Evolutionary conservation across 2,888 invertebrate genomes (phyloP).

Genomic region (Linyphia triangularis): DNA sequence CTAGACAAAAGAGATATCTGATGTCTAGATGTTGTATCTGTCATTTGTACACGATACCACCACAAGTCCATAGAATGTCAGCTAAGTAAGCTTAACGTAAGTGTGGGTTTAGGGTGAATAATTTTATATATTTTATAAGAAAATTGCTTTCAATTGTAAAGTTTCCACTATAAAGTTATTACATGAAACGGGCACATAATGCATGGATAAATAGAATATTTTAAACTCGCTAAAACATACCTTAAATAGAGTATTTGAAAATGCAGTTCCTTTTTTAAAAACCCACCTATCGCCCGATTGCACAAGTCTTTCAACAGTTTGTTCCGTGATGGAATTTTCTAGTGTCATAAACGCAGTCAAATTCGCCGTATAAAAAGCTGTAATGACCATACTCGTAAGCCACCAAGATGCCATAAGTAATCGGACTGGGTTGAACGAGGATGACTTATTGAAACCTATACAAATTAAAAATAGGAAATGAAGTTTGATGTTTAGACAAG

Average conservation of each 20-base stretch:
- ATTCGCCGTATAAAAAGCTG: slow-evolving; percentile 49
- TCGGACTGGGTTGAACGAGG: slow-evolving; percentile 8
- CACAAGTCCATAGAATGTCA: too few species aligned
- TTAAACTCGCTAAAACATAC: neutral
- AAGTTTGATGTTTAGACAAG: too few species aligned
- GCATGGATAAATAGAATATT: too few species aligned
- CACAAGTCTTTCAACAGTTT: slow-evolving; percentile 1
- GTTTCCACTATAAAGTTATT: too few species aligned
- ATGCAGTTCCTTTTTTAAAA: slow-evolving; percentile 45
- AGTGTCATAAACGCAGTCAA: slow-evolving; percentile 39
- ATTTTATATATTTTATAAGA: too few species aligned
- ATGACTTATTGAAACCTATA: slow-evolving; percentile 7
- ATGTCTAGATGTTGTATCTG: too few species aligned
- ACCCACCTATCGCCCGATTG: slow-evolving; percentile 4
- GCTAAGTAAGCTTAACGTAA: too few species aligned
- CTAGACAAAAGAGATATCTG: too few species aligned
- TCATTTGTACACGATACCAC: too few species aligned
- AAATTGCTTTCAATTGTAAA: too few species aligned
- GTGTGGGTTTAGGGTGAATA: too few species aligned
- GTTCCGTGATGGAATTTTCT: neutral
- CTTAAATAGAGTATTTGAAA: slow-evolving; percentile 23
- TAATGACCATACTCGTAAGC: slow-evolving; percentile 21
- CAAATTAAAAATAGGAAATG: neutral
- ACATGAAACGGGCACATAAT: too few species aligned
- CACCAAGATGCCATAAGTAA: slow-evolving; percentile 46